Conservation (phyloP, 2,797 vertebrate genomes). For the Crossoptilon crossoptilon region DNA sequence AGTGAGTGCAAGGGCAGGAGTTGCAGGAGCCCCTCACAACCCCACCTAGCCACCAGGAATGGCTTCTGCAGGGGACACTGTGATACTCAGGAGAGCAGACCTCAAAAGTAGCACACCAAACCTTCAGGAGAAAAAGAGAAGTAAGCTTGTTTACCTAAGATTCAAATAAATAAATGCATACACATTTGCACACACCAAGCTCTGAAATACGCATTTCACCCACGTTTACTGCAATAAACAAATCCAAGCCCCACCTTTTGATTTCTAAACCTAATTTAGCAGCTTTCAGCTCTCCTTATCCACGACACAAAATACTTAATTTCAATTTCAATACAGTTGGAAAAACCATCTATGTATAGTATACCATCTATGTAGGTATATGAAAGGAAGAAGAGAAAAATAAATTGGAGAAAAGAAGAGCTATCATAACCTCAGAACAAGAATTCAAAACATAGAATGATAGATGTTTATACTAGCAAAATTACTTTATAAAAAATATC, state of each 20-base stretch:
- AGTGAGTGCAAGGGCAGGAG: background rate
- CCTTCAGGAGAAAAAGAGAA: background rate
- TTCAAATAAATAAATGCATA: background rate
- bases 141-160: background rate
- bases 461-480: background rate
- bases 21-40: background rate
- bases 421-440: background rate
- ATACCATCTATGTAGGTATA: background rate
- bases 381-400: background rate
- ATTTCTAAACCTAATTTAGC: background rate
- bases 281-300: background rate
- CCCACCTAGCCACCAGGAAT: background rate
- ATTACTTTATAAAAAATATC: background rate
- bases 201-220: background rate
- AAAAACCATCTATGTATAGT: background rate
- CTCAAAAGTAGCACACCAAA: background rate
- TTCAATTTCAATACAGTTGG: background rate
- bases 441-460: background rate
- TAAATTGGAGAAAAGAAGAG: background rate
- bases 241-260: background rate
- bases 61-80: background rate
- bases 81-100: background rate
- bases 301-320: background rate
- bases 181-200: background rate
- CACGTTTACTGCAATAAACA: background rate